Evolutionary conservation across 64 coral and sea anemone genomes (phyloP), one percentile per base, ranked within the genome.

Genomic region (Actinia tenebrosa): DNA sequence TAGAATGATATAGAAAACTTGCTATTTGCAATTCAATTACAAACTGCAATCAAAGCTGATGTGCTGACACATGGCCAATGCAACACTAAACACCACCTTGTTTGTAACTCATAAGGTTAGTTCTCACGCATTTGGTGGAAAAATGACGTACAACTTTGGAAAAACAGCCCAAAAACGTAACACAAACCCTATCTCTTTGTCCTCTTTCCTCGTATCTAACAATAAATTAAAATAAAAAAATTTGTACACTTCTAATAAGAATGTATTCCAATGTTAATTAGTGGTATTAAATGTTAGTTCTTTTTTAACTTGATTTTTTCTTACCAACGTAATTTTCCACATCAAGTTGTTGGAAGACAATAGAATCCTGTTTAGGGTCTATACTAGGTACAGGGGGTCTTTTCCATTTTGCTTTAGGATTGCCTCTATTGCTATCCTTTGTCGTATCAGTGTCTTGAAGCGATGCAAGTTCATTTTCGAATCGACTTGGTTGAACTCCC

Each of bases 251-350:
- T 58, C 56, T 10, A 58, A 58, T 10, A 11, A 11, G 2, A 58
- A 58, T 58, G 56, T 58, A 58, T 58, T 58, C 15, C 56, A 58
- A 58, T 2, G 56, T 16, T 16, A 58, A 14, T 55, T 11, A 55
- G 5, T 55, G 53, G 53, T 55, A 11, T 55, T 0, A 55, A 55
- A 22, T 71, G 22, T 30, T 71, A 37, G 30, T 37, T 37, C 10
- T 42, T n/a, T 75, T 30, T 8, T 13, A 75, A 2, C 6, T 22
- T 18, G 0, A 8, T 6, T 44, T 69, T 69, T 86, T 71, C 94
- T 92, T 64, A 98, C 96, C 96, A 55, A 98, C 92, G 55, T 98
- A 98, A 63, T 98, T 89, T 45, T 98, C 96, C 42, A 98, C 89
- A 60, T 98, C 96, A 44, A 98, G 88, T 75, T 98, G 96, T 84